Percentiles rank a stretch among this genome's conserved stretches.
These are phyloP conservation scores for Crotalus viridis DNA, from an alignment of 2,113 vertebrate species.

Conservation along the genomic window DNA sequence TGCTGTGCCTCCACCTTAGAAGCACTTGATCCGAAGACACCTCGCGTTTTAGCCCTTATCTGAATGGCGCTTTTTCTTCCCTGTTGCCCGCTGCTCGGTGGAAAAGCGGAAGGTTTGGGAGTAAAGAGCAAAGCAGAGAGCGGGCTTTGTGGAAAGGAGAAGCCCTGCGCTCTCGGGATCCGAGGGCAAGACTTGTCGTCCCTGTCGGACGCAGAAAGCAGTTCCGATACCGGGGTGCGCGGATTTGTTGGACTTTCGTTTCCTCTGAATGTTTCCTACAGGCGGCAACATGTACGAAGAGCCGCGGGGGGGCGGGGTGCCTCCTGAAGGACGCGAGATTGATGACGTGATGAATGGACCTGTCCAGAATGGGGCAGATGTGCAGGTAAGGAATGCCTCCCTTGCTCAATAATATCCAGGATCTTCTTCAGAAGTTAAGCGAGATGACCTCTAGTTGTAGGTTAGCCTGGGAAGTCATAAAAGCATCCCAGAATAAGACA, in stretches of 20 bases:
- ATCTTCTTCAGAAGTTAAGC: neutral
- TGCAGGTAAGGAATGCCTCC: constrained; percentile 43
- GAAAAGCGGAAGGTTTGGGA: neutral
- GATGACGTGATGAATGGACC: neutral
- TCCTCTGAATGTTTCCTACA: neutral
- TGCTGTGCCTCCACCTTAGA: neutral
- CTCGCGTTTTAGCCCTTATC: neutral
- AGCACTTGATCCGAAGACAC: neutral
- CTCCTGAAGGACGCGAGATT: accelerated
- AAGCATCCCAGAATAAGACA: neutral
- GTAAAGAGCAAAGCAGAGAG: neutral
- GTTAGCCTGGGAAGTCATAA: neutral
- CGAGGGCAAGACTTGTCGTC: neutral
- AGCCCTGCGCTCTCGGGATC: neutral
- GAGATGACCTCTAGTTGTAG: neutral
- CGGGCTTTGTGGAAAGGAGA: neutral
- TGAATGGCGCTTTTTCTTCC: neutral
- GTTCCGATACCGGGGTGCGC: neutral
- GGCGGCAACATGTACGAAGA: constrained; percentile 13
- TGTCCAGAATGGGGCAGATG: constrained; percentile 18
- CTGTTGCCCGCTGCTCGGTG: neutral
- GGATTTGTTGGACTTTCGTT: neutral
- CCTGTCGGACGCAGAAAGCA: neutral
- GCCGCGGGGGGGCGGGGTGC: neutral
- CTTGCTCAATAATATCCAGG: neutral